phyloP scores from a whole-genome alignment of 2,113 vertebrate species.

The Bambusicola thoracicus region DNA sequence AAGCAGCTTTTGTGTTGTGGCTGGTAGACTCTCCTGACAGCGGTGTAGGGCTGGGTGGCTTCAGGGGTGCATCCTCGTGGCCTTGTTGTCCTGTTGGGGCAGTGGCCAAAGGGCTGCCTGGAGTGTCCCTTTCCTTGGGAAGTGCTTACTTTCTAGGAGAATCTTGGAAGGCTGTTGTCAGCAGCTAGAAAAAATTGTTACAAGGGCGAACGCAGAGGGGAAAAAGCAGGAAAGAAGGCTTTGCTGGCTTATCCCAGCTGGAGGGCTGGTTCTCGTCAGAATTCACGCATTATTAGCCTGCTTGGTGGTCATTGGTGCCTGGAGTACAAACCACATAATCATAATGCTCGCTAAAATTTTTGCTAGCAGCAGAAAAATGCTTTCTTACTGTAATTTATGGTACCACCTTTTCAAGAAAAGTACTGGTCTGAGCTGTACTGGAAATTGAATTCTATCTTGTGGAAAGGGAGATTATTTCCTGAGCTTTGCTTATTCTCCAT shows the following conservation, averaged over 20 bases:
- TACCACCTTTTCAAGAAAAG: conserved; percentile 43
- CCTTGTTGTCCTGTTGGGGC: neutral
- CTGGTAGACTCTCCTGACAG: conserved; percentile 64
- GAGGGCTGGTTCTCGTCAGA: conserved; percentile 42
- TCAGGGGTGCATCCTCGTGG: neutral
- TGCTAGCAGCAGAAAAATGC: conserved; percentile 30
- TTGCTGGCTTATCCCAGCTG: conserved; percentile 19
- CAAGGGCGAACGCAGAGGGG: neutral
- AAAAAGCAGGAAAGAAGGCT: neutral
- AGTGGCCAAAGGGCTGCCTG: neutral
- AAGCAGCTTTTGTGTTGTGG: conserved; percentile 23
- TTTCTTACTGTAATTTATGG: conserved; percentile 43
- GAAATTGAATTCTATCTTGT: conserved; percentile 65
- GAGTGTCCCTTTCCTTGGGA: neutral
- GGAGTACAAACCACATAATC: conserved; percentile 53
- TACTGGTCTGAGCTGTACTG: conserved; percentile 28
- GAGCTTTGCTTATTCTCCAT: conserved; percentile 49
- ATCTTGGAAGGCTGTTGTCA: neutral
- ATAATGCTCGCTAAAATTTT: conserved; percentile 63
- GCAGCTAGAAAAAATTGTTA: neutral
- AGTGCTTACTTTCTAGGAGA: neutral
- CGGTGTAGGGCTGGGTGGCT: neutral
- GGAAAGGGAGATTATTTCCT: conserved; percentile 66
- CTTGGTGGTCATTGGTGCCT: conserved; percentile 26
- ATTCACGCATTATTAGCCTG: neutral